Conservation (phyloP, 2,797 vertebrate species). For the Xiphorhynchus erythropygius region DNA sequence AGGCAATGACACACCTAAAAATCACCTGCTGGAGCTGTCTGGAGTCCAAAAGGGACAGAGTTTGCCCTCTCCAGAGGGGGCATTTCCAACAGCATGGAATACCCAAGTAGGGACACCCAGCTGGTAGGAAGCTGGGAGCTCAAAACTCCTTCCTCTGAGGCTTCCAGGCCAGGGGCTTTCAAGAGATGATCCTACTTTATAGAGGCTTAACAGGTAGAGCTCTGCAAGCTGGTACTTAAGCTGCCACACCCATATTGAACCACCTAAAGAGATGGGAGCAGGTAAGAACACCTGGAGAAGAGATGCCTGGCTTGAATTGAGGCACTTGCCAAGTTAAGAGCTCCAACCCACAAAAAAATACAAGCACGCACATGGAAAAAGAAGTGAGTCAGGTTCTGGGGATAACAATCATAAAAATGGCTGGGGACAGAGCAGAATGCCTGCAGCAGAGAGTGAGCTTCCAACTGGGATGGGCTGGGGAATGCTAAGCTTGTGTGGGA, state of each 20-base stretch:
- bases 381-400: neutral
- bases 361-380: fast-evolving
- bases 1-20: neutral
- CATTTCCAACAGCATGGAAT: neutral
- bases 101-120: neutral
- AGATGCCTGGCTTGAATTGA: neutral
- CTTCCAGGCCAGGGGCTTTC: neutral
- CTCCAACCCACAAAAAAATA: neutral
- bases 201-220: neutral
- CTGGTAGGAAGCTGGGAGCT: neutral
- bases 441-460: neutral
- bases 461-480: fast-evolving
- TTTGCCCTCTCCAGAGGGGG: neutral
- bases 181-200: neutral
- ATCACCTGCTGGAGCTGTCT: neutral
- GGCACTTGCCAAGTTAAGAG: neutral
- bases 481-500: neutral
- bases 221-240: neutral
- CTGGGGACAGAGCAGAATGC: neutral
- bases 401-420: neutral
- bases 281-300: neutral
- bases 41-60: neutral
- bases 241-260: neutral
- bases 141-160: neutral
- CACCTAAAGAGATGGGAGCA: neutral